A percentile compares a stretch with the other conserved stretches of the same genome.
These are phyloP conservation scores for Equus przewalskii DNA, from an alignment of 2,113 vertebrate genomes.

Conservation along the genomic window DNA sequence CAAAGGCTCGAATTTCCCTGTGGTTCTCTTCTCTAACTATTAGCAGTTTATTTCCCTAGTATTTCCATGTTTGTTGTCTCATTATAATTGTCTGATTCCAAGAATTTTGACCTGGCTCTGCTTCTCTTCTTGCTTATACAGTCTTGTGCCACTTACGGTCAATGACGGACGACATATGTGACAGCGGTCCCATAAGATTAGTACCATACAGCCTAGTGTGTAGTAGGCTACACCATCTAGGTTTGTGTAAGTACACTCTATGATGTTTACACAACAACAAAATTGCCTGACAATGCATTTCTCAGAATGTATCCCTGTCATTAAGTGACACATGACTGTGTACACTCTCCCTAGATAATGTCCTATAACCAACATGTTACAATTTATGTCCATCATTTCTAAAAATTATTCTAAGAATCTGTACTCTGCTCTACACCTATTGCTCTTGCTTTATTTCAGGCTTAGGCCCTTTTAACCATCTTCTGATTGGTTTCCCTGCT, in stretches of 20 bases:
- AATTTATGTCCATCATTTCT: not conserved
- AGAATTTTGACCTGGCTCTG: not conserved
- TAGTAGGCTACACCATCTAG: too few species aligned
- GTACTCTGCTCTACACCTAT: not conserved
- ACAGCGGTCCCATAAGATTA: too few species aligned
- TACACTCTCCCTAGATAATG: not conserved
- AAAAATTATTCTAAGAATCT: not conserved
- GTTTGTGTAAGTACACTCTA: too few species aligned
- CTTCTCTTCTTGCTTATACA: not conserved
- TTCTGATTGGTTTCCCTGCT: not conserved
- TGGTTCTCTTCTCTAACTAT: not conserved
- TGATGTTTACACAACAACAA: too few species aligned
- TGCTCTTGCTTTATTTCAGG: not conserved
- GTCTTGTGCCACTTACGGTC: too few species aligned
- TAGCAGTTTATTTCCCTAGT: not conserved
- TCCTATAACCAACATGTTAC: not conserved
- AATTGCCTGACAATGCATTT: too few species aligned
- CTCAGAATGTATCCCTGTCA: too few species aligned
- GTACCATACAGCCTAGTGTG: too few species aligned
- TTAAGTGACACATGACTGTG: not conserved
- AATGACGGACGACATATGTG: too few species aligned
- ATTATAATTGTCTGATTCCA: not conserved
- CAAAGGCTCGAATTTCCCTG: not conserved
- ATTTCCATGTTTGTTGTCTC: not conserved
- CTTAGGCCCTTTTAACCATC: not conserved